Percentiles rank a stretch among this genome's conserved stretches.
Evolutionary conservation across 2,797 vertebrate species (phyloP).

Genomic region (Cheirogaleus major): DNA sequence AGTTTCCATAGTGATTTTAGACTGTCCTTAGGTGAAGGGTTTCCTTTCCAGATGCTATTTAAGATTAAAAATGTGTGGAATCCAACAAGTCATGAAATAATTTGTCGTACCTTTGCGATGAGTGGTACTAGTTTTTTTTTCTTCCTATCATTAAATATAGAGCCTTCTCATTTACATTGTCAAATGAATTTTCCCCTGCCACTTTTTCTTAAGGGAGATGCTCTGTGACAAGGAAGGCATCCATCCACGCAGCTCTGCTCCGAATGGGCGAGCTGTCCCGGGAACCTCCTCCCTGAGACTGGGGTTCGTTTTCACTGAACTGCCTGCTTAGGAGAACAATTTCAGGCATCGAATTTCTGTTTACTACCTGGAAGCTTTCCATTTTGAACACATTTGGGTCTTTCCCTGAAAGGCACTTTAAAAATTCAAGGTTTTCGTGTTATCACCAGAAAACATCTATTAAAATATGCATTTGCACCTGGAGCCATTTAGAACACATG

Average conservation of each 20-base stretch:
- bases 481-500: not conserved
- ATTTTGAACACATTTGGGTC: slow-evolving; percentile 8
- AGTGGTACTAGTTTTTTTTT: not conserved
- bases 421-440: slow-evolving; percentile 53
- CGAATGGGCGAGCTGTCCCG: too few species aligned
- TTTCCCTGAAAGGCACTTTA: slow-evolving; percentile 47
- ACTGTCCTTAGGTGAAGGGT: not conserved
- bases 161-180: not conserved
- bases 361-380: slow-evolving; percentile 1
- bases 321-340: not conserved
- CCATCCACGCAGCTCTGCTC: not conserved
- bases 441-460: slow-evolving; percentile 34
- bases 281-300: rapidly evolving
- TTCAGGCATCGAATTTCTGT: not conserved
- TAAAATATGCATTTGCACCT: slow-evolving; percentile 43
- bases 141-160: not conserved
- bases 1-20: not conserved
- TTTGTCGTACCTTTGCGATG: not conserved
- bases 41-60: not conserved
- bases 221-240: not conserved
- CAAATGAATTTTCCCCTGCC: not conserved
- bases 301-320: not conserved
- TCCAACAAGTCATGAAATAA: not conserved
- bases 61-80: not conserved
- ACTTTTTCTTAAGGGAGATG: not conserved